These are phyloP conservation scores for Heteropelma amictum DNA, from an alignment of 2,888 invertebrate species.

Conservation along the genomic window DNA sequence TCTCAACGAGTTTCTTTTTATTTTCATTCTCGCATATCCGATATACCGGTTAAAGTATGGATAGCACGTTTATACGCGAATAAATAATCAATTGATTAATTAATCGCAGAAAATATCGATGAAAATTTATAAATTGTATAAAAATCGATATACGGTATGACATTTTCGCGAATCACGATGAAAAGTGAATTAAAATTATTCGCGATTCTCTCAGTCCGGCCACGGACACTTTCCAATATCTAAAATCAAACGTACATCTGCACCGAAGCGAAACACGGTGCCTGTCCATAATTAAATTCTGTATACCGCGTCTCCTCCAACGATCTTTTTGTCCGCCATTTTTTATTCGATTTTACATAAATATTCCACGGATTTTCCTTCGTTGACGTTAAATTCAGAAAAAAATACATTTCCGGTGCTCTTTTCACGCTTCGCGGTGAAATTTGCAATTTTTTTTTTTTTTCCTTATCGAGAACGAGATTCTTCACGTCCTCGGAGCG, in stretches of 20 bases:
- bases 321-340: neutral
- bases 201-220: slow-evolving; percentile 23
- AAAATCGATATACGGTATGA: neutral
- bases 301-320: neutral
- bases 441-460: neutral
- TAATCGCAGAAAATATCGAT: too few species aligned
- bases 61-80: too few species aligned
- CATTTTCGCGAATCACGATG: slow-evolving; percentile 2
- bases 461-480: neutral
- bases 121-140: too few species aligned
- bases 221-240: slow-evolving; percentile 43
- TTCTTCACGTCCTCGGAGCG: neutral
- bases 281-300: neutral
- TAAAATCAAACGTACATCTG: slow-evolving; percentile 39
- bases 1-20: too few species aligned
- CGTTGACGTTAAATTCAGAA: too few species aligned
- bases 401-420: too few species aligned
- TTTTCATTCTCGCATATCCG: too few species aligned
- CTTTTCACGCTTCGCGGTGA: neutral
- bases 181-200: slow-evolving; percentile 34
- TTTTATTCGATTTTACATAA: too few species aligned
- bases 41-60: too few species aligned
- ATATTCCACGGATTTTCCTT: too few species aligned
- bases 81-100: too few species aligned
- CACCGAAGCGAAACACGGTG: slow-evolving; percentile 37